Percentiles rank a stretch among this genome's conserved stretches.
Conservation (phyloP, 2,888 invertebrate species). For the Laothoe populi region DNA sequence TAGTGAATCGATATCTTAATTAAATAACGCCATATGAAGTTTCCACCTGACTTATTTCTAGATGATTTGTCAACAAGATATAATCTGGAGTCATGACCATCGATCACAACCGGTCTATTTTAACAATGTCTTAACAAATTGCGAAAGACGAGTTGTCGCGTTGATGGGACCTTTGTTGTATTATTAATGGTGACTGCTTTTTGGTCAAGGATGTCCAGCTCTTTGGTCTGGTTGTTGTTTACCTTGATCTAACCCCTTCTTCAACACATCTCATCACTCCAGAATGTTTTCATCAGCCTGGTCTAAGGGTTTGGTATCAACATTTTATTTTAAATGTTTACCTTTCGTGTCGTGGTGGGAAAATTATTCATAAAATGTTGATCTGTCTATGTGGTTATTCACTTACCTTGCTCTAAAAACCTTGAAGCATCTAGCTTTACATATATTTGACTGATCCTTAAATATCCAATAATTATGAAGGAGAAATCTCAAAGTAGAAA, state of each 20-base stretch:
- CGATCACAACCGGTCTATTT: background rate
- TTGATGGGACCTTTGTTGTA: constrained; percentile 2
- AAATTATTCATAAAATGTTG: too few species aligned
- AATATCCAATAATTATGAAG: too few species aligned
- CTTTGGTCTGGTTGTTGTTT: background rate
- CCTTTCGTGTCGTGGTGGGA: too few species aligned
- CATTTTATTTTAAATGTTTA: too few species aligned
- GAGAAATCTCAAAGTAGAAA: too few species aligned
- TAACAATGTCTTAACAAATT: constrained; percentile 2
- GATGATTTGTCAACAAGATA: constrained; percentile 3
- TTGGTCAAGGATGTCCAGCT: constrained; percentile 11
- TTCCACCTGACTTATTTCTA: background rate
- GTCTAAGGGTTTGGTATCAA: too few species aligned
- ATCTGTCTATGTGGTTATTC: too few species aligned
- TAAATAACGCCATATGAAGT: background rate
- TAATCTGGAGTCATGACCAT: background rate
- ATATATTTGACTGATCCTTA: too few species aligned
- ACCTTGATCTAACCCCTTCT: background rate
- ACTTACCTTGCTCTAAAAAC: too few species aligned
- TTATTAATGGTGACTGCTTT: constrained; percentile 3
- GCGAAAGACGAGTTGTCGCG: background rate
- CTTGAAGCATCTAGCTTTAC: too few species aligned
- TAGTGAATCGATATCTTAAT: background rate
- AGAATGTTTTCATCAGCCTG: too few species aligned
- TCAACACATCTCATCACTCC: background rate